Evolutionary conservation across 2,797 vertebrate species (phyloP).

Genomic region (Halcyon chelicuti): DNA sequence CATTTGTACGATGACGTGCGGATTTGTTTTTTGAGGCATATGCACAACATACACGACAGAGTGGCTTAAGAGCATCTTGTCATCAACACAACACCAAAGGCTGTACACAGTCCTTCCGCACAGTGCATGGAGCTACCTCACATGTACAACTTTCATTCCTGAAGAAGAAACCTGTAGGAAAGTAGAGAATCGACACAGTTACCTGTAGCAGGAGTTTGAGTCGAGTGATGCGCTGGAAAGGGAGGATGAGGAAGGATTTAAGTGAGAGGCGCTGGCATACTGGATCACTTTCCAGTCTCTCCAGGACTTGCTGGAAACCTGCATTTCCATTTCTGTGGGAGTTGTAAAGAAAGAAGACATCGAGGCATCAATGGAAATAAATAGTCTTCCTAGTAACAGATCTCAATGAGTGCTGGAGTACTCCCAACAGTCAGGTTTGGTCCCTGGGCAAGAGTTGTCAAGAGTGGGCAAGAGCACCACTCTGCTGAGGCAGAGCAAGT

Average conservation of each 20-base stretch:
- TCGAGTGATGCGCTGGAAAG: slow-evolving; percentile 96
- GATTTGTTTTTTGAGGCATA: background rate
- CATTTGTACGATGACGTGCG: background rate
- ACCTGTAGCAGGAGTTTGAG: slow-evolving; percentile 97
- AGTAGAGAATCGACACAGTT: background rate
- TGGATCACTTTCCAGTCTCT: slow-evolving; percentile 89
- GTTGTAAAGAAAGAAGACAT: background rate
- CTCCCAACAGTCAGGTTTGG: background rate
- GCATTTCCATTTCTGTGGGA: slow-evolving; percentile 85
- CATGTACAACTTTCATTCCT: background rate
- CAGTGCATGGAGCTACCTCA: background rate
- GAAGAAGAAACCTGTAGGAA: background rate
- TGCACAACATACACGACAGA: background rate
- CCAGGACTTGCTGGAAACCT: slow-evolving; percentile 88
- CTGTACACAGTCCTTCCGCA: background rate
- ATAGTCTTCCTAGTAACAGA: background rate
- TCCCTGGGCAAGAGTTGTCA: background rate
- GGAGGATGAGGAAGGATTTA: slow-evolving; percentile 96
- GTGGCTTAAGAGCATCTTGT: background rate
- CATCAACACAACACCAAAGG: background rate
- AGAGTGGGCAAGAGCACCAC: too few relatives aligned
- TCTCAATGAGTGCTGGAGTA: background rate
- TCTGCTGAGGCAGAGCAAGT: background rate
- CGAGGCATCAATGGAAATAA: background rate
- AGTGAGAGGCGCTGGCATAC: slow-evolving; percentile 94